Conservation (phyloP, 2,797 vertebrate species). For the Periparus ater region DNA sequence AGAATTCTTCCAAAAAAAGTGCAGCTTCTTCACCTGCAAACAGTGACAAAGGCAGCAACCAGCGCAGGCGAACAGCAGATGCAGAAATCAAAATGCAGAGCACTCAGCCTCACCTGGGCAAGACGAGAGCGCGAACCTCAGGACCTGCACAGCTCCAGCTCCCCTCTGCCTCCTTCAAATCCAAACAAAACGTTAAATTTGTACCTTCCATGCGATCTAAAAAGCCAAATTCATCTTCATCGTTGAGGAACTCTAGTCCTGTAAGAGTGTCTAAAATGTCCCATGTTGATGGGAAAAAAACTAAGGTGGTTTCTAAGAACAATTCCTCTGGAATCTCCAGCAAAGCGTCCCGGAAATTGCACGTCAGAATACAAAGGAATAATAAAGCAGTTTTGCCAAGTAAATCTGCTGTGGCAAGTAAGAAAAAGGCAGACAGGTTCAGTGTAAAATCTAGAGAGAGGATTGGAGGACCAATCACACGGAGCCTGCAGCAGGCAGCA, state of each 20-base stretch:
- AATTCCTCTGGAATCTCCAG: conserved; percentile 64
- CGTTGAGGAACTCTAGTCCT: conserved; percentile 76
- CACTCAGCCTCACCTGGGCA: conserved; percentile 82
- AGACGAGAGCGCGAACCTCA: conserved; percentile 89
- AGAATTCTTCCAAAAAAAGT: conserved; percentile 81
- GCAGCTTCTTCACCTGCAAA: conserved; percentile 40
- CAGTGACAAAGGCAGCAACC: conserved; percentile 79
- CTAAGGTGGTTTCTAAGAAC: conserved; percentile 74
- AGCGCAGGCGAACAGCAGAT: conserved; percentile 83
- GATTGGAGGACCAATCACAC: conserved; percentile 89
- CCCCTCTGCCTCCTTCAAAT: conserved; percentile 72
- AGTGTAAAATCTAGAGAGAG: conserved; percentile 83
- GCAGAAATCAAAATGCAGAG: conserved; percentile 83
- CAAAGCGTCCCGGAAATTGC: conserved; percentile 77
- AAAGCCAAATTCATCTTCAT: conserved; percentile 69
- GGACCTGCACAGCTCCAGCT: conserved; percentile 69
- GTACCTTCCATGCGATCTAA: conserved; percentile 76
- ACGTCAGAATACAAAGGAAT: conserved; percentile 83
- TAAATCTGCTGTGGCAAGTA: conserved; percentile 68
- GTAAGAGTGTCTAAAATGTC: conserved; percentile 78
- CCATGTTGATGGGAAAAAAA: conserved; percentile 70
- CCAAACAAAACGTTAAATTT: conserved; percentile 75
- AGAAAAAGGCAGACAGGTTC: conserved; percentile 89
- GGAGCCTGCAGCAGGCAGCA: conserved; percentile 88
- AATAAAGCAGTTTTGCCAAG: conserved; percentile 81